Conservation (phyloP, 1,140 invertebrate species). For the Hestina assimilis region DNA sequence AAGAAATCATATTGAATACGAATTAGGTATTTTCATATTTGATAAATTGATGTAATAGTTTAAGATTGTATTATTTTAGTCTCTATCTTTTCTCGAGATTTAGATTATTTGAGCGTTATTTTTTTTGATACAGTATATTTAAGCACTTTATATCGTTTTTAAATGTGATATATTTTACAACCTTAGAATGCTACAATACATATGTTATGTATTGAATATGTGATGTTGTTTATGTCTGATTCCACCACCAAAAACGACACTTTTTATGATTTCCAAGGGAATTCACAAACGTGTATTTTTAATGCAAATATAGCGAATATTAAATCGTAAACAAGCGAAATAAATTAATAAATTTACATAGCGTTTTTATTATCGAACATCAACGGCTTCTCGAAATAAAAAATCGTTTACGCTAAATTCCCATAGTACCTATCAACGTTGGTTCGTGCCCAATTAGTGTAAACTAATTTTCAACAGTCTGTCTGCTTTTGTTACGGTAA, state of each 20-base stretch:
- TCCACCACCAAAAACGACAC: too few relatives aligned
- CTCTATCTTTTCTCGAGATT: too few relatives aligned
- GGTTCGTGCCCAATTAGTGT: constrained; percentile 17
- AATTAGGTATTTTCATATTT: background rate
- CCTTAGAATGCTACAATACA: background rate
- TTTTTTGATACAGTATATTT: background rate
- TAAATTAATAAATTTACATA: constrained; percentile 3
- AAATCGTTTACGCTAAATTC: constrained; percentile 11
- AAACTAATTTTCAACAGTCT: constrained; percentile 26
- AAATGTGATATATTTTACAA: background rate
- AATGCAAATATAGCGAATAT: too few relatives aligned
- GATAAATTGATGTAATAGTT: background rate
- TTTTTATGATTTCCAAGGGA: too few relatives aligned
- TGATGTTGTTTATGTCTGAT: too few relatives aligned
- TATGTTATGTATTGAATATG: too few relatives aligned
- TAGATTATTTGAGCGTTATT: too few relatives aligned
- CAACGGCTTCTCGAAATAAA: constrained; percentile 19
- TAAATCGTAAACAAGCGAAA: background rate
- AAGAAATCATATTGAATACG: too few relatives aligned
- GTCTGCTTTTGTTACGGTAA: constrained; percentile 23
- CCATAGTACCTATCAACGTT: constrained; percentile 7
- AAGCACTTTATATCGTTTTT: background rate
- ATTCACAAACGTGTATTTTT: background rate
- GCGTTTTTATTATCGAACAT: constrained; percentile 13
- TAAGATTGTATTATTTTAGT: too few relatives aligned